Base-by-base conservation (phyloP, 2,888 invertebrate genomes). In the Marronus borbonicus region DNA sequence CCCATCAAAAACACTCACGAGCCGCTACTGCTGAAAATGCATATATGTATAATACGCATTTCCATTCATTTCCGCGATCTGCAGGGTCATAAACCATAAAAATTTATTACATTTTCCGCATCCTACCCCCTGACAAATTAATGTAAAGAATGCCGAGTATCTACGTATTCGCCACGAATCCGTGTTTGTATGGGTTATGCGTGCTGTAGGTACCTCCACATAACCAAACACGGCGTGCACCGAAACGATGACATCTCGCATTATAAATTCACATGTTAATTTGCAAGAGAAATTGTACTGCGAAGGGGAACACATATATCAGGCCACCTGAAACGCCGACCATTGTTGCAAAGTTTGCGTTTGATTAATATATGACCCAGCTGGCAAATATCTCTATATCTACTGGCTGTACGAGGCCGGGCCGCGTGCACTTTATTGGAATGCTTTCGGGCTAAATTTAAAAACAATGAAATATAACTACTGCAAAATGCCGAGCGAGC, bases 201-300 rank as follows among this genome's bases (percentile, higher is more conserved):
- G 60, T 75, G 39, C 44, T 39, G 55, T 55, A 12, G 12, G 17
- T 17, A 10, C 39, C 14, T 49, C 20, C 20, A 58, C 20, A 20
- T 20, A 58, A 20, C n/a, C 20, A 20, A 17, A 8, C 20, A 20
- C 55, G n/a, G n/a, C 55, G n/a, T 58, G 55, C 55, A 58, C 20
- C 17, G 55, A 24, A 58, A 58, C 55, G 55, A 50, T 50, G 68
- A 72, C 72, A 72, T 58, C 72, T 20, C 31, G 36, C 39, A 72
- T 39, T 72, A 72, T 72, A 72, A 70, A 72, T 72, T 72, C 72
- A 58, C 58, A 58, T 72, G 72, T 72, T 72, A 72, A 72, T 72
- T 70, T 72, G 72, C 12, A 24, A 72, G 72, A 72, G 72, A 72
- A 72, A 36, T 72, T 72, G 39, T 72, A 72, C 72, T 39, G 17